Conservation (phyloP, 2,113 vertebrate genomes). For the Megaleporinus macrocephalus region DNA sequence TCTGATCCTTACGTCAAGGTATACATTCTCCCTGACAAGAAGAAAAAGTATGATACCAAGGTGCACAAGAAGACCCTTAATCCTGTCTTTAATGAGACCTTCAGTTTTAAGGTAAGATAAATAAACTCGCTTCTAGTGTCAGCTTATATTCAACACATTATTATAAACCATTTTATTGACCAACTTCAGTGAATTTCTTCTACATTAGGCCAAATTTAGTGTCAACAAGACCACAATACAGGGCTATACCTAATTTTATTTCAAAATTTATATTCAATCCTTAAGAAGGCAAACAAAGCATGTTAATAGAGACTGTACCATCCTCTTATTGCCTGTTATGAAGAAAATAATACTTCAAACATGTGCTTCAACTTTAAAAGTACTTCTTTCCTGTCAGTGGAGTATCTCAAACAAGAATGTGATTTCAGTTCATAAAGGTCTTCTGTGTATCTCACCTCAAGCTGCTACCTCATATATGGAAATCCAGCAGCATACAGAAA, state of each 20-base stretch:
- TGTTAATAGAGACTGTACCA: not conserved
- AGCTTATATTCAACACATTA: not conserved
- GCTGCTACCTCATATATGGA: not conserved
- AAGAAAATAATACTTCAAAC: too few species aligned
- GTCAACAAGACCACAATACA: too few species aligned
- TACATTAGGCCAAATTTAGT: not conserved
- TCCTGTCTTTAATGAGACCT: slow-evolving; percentile 95
- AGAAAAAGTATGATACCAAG: slow-evolving; percentile 97
- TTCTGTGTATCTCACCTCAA: not conserved
- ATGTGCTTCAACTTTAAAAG: not conserved
- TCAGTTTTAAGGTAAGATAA: slow-evolving; percentile 89
- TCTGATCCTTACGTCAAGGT: slow-evolving; percentile 97
- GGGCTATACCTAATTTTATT: not conserved
- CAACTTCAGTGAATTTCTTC: not conserved
- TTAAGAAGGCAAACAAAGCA: not conserved
- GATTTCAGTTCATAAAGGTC: not conserved
- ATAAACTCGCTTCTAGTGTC: not conserved
- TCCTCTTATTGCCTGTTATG: not conserved
- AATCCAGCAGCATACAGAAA: not conserved
- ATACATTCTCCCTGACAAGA: slow-evolving; percentile 96
- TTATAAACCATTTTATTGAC: not conserved
- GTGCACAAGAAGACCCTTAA: slow-evolving; percentile 98
- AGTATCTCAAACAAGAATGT: too few species aligned
- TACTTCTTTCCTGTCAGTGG: not conserved
- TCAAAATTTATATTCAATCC: not conserved